Base-by-base conservation (phyloP, 2,797 vertebrate species). In the Clarias pachynema region DNA sequence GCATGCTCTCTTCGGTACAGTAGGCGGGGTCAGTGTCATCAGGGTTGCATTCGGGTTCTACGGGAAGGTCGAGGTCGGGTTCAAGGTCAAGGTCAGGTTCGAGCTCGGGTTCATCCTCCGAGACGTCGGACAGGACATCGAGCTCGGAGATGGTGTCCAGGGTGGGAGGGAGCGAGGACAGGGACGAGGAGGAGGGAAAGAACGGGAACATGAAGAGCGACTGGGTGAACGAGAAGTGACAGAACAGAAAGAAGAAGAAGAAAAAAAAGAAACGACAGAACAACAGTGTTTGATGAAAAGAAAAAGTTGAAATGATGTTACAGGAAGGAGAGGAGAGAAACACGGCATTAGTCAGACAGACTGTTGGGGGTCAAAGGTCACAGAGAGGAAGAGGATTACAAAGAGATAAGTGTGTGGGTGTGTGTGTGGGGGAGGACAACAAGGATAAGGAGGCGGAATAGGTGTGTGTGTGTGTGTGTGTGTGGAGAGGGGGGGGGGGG, bases 81-180 rank as follows among this genome's bases (percentile, higher is more conserved):
- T 31, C 63, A 3, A n/a, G 49, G 34, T 83, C 82, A 0, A 87
- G 26, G 80, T 86, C 85, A 79, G 82, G 77, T 8, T 88, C 87
- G 81, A 90, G 87, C 12, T 88, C 87, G 0, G 81, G 26, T 84
- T 97, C 97, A 60, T 98, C 97, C 93, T 99, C 97, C 0, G 95
- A 98, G 94, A 97, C 96, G 92, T 97, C 97, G 40, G 97, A 98
- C 75, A 97, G 93, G 78, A 94, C 88, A 85, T 98, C 97, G 3
- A 96, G 85, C 94, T 99, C 97, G 0, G 95, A 97, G 93, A 98
- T 95, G 26, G 96, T 94, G 90, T 96, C 92, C 20, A 97, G 92
- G 86, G 94, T 93, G 9, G 92, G 94, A 53, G 94, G 93, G 85
- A 94, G 93, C 87, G 94, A 95, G 90, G 96, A 94, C 84, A 94